phyloP scores from a whole-genome alignment of 2,113 vertebrate species.

The Leucoraja erinaceus region DNA sequence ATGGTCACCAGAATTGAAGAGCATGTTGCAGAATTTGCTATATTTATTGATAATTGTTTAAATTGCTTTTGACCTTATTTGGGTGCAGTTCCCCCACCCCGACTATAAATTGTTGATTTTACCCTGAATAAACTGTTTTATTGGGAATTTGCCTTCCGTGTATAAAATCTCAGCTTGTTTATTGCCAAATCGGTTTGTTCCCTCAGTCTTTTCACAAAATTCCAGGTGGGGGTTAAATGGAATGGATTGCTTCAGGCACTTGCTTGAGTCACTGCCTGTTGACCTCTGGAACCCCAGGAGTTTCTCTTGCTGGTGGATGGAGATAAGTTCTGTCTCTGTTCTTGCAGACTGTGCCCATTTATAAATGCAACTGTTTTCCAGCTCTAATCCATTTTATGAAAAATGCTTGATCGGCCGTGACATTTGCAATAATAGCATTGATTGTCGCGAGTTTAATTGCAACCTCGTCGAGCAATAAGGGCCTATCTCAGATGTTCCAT shows the following conservation, averaged over 20 bases:
- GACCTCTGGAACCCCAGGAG: conserved; percentile 19
- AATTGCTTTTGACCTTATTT: background rate
- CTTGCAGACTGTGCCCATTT: background rate
- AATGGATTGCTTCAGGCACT: conserved; percentile 34
- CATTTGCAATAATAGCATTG: background rate
- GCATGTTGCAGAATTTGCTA: background rate
- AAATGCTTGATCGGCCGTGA: background rate
- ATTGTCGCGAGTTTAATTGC: background rate
- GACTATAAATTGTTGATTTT: too few species aligned
- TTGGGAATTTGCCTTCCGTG: background rate
- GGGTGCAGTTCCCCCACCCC: background rate
- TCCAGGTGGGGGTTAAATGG: conserved; percentile 16
- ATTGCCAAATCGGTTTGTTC: background rate
- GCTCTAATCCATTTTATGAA: background rate
- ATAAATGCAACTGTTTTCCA: background rate
- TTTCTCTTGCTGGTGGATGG: background rate
- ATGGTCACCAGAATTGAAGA: background rate
- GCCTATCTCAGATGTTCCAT: background rate
- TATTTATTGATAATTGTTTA: background rate
- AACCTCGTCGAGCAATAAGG: background rate
- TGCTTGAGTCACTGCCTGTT: conserved; percentile 5
- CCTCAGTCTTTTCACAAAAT: background rate
- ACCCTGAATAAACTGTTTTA: background rate
- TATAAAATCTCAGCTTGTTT: background rate
- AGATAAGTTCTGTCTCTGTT: conserved; percentile 10